These are phyloP conservation scores for Barypeithes pellucidus DNA, from an alignment of 2,888 invertebrate species.

Conservation along the genomic window DNA sequence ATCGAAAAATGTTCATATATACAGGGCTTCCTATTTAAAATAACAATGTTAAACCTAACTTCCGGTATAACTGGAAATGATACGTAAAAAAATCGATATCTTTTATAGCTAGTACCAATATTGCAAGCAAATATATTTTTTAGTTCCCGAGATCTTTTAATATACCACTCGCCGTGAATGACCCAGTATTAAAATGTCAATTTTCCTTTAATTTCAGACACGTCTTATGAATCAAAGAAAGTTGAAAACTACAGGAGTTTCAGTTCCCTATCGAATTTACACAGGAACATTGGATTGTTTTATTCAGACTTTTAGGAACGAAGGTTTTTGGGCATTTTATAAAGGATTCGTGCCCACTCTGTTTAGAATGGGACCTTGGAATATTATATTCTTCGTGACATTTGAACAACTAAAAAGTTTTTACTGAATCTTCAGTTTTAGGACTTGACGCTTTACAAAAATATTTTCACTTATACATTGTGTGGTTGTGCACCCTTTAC, in stretches of 20 bases:
- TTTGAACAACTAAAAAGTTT: conserved; percentile 91
- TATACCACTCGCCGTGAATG: no score
- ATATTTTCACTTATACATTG: conserved; percentile 34
- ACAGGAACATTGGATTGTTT: conserved; percentile 83
- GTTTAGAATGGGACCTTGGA: conserved; percentile 97
- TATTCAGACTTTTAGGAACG: conserved; percentile 86
- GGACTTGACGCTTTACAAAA: conserved; percentile 31
- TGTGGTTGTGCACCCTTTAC: conserved; percentile 42
- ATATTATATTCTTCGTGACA: conserved; percentile 95
- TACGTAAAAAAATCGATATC: no score
- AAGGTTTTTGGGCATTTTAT: conserved; percentile 91
- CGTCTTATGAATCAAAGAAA: conserved; percentile 93
- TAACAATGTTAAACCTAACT: no score
- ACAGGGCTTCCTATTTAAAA: no score
- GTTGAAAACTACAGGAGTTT: conserved; percentile 72
- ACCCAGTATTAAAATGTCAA: neutral
- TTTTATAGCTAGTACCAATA: no score
- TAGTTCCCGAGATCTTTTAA: no score
- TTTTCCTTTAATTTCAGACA: conserved; percentile 75
- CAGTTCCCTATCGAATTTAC: conserved; percentile 77
- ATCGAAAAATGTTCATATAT: no score
- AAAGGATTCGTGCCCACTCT: conserved; percentile 97
- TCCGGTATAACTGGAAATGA: no score
- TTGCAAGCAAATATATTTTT: no score
- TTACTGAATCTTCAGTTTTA: conserved; percentile 69